A percentile compares a stretch with the other conserved stretches of the same genome.
Conservation (phyloP, 2,888 invertebrate genomes). For the Drosophila colorata region DNA sequence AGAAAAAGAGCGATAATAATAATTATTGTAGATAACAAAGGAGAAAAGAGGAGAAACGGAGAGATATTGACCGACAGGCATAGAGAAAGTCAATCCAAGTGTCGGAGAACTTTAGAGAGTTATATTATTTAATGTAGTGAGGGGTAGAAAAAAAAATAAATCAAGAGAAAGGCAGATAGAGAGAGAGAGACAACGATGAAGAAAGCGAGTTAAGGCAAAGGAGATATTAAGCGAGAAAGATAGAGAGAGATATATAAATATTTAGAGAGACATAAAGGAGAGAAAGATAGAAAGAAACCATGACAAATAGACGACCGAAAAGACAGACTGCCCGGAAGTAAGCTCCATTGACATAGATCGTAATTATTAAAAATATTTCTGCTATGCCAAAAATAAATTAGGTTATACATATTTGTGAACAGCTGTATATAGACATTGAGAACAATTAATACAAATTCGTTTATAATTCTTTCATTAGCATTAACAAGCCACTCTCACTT, state of each 20-base stretch:
- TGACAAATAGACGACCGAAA: background rate
- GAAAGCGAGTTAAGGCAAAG: background rate
- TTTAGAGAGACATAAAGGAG: background rate
- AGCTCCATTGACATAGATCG: background rate
- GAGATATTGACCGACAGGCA: too few relatives aligned
- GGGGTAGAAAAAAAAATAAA: background rate
- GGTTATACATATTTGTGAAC: background rate
- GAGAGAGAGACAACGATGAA: background rate
- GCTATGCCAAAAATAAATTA: background rate
- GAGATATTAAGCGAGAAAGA: too few relatives aligned
- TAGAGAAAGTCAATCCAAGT: too few relatives aligned
- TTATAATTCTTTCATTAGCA: background rate
- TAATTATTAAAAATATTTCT: background rate
- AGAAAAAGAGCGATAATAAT: too few relatives aligned
- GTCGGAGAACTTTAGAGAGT: too few relatives aligned
- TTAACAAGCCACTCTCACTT: background rate
- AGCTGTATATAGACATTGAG: background rate
- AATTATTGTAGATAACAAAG: too few relatives aligned
- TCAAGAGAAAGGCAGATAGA: background rate
- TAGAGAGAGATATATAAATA: too few relatives aligned
- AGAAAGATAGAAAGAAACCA: background rate
- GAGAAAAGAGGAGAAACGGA: too few relatives aligned
- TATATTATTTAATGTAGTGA: background rate
- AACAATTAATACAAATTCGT: background rate
- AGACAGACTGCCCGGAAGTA: slow-evolving; percentile 10